Evolutionary conservation across 1,140 invertebrate species (phyloP), one percentile per base, ranked within the genome.

Genomic region (Gryllus bimaculatus): DNA sequence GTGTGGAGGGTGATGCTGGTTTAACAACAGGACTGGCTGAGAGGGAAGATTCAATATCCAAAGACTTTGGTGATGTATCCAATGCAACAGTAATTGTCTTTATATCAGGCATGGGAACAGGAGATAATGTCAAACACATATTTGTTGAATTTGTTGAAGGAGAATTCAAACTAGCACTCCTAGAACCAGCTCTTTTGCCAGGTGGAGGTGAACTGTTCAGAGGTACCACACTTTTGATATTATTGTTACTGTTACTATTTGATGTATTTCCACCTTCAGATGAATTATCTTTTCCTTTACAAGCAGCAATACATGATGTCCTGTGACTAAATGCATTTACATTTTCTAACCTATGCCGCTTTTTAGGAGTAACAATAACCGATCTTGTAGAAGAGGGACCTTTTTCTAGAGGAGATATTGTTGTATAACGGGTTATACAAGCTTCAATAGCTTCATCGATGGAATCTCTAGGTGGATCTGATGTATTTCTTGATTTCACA

Each of bases 401-500:
- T 10, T 77, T 39, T 54, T 76, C n/a, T 12, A 80, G 81, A 79
- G 80, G 81, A 81, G 76, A 74, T 81, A 81, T 80, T 81, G 80
- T 78, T 66, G 80, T 78, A 81, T 87, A 88, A 81, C 86, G 86
- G 48, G 84, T 88, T 47, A 91, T 90, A 26, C 89, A 89, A 18
- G 89, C 89, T 83, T 91, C 89, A 8, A 90, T 90, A 0, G 89
- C 88, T 83, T 90, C 89, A 79, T 90, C 89, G 79, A 90, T 89
- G 86, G 89, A 81, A 83, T 87, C 79, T 85, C 85, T 49, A 47
- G 78, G 75, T 48, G 82, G 80, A 78, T 85, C 84, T 21, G 18
- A 10, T 15, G 26, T 48, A 48, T 54, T 15, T 54, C 77, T 79
- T 48, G 77, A 47, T 75, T 80, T 81, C 6, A 77, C 47, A n/a